Base-by-base conservation (phyloP, 2,797 vertebrate species). In the Anabacerthia variegaticeps region DNA sequence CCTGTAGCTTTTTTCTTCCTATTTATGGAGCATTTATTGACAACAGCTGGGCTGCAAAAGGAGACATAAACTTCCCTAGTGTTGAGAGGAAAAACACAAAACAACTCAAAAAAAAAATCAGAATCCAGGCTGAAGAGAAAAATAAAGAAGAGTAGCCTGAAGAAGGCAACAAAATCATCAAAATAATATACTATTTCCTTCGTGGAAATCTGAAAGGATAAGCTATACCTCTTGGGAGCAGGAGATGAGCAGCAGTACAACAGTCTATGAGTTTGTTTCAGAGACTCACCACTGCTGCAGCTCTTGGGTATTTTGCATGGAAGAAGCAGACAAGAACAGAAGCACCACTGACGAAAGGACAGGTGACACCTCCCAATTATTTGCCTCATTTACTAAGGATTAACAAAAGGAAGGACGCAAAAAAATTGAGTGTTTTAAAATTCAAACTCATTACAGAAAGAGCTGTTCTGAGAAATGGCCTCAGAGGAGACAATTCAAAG, bases 361-460 rank as follows among this genome's bases (percentile, higher is more conserved):
- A 88, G 58, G 83, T 89, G 78, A 96, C 65, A 82, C 56, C 55
- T 84, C 61, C 91, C 86, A 94, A 0, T 92, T 89, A 94, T 88
- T 90, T 96, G 82, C 69, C 46, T 86, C 72, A 88, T 84, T 95
- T 91, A 79, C 46, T 49, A 68, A 15, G 76, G 71, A 89, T 94
- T 85, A 93, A 95, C 74, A 88, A 96, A 90, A 90, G 61, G 44
- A 89, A 96, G 85, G 83, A 95, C 44, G 62, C 76, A 88, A 91
- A 41, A 41, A 95, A 91, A 63, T 44, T 0, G 43, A 61, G 75
- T 87, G 90, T 24, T 89, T 68, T 89, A 82, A 79, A 88, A 97
- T 83, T 93, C 94, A 91, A 90, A 93, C 44, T 59, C 89, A 77
- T 76, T 93, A 94, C 39, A 93, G 94, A 80, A 85, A 89, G 51